Evolutionary conservation across 2,888 invertebrate genomes (phyloP).

Genomic region (Tetheella fluctuosa): DNA sequence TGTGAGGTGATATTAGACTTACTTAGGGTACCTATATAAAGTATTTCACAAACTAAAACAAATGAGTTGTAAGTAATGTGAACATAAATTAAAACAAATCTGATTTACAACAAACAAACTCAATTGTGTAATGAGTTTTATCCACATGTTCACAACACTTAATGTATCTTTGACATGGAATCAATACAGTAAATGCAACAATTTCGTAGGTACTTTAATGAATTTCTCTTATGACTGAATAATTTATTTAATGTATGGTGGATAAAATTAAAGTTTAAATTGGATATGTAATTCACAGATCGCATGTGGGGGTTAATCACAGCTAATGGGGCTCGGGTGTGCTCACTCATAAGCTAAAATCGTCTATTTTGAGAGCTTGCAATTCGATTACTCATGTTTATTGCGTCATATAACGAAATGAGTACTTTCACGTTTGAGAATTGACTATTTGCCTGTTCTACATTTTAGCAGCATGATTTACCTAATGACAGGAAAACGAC

Average conservation of each 20-base stretch:
- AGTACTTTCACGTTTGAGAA: constrained; percentile 2
- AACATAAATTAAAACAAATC: not conserved
- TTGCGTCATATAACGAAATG: not conserved
- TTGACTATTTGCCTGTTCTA: constrained; percentile 1
- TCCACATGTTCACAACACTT: constrained; percentile 3
- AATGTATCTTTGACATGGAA: not conserved
- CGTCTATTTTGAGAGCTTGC: constrained; percentile 13
- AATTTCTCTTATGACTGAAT: not conserved
- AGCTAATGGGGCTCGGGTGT: constrained; percentile 29
- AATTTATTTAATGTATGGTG: constrained; percentile 2
- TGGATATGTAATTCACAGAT: constrained; percentile 39
- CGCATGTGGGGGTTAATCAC: constrained; percentile 43
- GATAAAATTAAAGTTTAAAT: constrained; percentile 26
- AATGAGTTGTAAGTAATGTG: not conserved
- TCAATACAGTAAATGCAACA: not conserved
- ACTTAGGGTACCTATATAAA: too few species aligned
- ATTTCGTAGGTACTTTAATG: not conserved
- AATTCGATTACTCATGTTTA: constrained; percentile 12
- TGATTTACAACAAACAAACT: not conserved
- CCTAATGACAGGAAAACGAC: not conserved
- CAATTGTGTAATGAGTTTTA: not conserved
- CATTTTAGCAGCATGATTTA: not conserved
- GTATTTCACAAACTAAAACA: too few species aligned
- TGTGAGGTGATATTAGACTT: too few species aligned
- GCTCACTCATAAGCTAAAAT: constrained; percentile 17